Evolutionary conservation across 2,888 invertebrate species (phyloP), one percentile per base, ranked within the genome.

Genomic region (Pterostichus madidus): DNA sequence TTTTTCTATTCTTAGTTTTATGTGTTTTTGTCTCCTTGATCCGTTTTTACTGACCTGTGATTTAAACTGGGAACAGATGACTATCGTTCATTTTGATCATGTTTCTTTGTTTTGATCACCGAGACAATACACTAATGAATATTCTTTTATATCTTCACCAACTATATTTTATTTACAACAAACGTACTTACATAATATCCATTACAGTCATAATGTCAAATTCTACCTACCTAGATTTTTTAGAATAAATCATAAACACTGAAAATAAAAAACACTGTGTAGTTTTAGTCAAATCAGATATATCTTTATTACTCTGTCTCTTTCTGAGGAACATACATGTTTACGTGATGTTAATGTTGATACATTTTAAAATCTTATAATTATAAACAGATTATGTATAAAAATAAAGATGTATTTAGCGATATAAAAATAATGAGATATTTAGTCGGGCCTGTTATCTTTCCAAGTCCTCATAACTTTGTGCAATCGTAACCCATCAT

Each of bases 331-430:
- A 81, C 75, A 81, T 81, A 73, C 56, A 81, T 81, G 75, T 81
- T 80, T 79, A 79, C 56, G 79, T 79, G 64, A 79, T 79, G 79
- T 79, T 79, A 79, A 79, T 64, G 59, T 77, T 77, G 52, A 73
- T 53, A 81, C 81, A 73, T 75, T 81, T 81, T 75, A 59, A 81
- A 81, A 81, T 81, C 81, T 56, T 81, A 79, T 64, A 61, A 79
- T 52, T 46, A 79, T 64, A 79, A 77, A 77, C 49, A 75, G 31
- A 52, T 75, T 77, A 80, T 64, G 80, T 71, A 73, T 73, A 81
- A 81, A 80, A 81, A 59, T 75, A 81, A 81, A 81, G 75, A 59
- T 81, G 81, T 81, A 81, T 81, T 81, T 81, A 81, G 81, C 53
- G 75, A 73, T 73, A 75, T 73, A 73, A 31, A 52, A 31, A n/a